A percentile compares a stretch with the other conserved stretches of the same genome.
Conservation (phyloP, 1,140 invertebrate genomes). For the Drosophila kurseongensis region DNA sequence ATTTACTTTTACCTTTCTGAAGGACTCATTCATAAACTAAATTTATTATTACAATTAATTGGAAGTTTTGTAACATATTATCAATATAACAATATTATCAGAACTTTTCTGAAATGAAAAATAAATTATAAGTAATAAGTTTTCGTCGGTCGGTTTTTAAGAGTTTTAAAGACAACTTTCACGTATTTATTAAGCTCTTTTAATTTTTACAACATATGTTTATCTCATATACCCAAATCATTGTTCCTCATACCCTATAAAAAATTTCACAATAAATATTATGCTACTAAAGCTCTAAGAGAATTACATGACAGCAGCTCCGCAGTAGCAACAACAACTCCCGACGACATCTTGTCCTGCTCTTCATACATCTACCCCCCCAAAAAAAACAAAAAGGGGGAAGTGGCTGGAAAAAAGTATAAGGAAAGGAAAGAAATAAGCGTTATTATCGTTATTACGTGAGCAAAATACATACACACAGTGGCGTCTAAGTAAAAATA, state of each 20-base stretch:
- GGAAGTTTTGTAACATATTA: too few species aligned
- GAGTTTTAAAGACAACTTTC: too few species aligned
- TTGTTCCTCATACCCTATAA: background rate
- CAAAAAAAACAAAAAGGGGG: conserved; percentile 15
- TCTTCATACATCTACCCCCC: background rate
- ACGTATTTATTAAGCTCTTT: too few species aligned
- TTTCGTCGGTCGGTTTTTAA: too few species aligned
- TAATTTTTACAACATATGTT: background rate
- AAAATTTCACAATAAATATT: conserved; percentile 55
- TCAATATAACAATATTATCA: too few species aligned
- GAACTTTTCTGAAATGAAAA: too few species aligned
- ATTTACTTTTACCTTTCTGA: too few species aligned
- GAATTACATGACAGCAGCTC: conserved; percentile 58
- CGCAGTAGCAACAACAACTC: conserved; percentile 11
- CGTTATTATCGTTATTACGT: conserved; percentile 68
- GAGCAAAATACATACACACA: conserved; percentile 59
- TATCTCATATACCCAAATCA: conserved; percentile 5
- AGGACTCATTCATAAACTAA: too few species aligned
- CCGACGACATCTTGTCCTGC: conserved; percentile 28
- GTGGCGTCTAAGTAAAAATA: conserved; percentile 21
- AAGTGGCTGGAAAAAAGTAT: conserved; percentile 55
- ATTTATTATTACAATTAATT: too few species aligned
- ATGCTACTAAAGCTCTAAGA: conserved; percentile 53
- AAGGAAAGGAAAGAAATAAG: conserved; percentile 66
- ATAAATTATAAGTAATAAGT: too few species aligned